These are phyloP conservation scores for Cybosia mesomella DNA, from an alignment of 2,888 invertebrate genomes.

Conservation along the genomic window DNA sequence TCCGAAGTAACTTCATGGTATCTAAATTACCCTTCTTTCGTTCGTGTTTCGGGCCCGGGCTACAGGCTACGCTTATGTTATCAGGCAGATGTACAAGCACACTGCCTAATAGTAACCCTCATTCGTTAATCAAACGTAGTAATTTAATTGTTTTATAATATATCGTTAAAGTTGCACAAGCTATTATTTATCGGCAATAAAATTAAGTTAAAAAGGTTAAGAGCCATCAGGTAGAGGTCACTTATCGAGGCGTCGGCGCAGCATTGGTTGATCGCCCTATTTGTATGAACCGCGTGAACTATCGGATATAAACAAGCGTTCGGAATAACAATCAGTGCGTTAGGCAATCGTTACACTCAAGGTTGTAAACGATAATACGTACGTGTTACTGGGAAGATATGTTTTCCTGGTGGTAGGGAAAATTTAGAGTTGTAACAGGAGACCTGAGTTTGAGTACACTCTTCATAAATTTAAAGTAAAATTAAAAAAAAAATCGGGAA, in stretches of 20 bases:
- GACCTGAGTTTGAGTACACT: too few species aligned
- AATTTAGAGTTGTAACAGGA: neutral
- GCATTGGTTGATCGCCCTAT: slow-evolving; percentile 30
- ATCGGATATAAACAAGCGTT: slow-evolving; percentile 15
- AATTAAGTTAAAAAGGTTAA: slow-evolving; percentile 27
- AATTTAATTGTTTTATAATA: neutral
- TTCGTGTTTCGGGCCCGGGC: too few species aligned
- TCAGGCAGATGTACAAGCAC: too few species aligned
- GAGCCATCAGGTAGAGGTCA: slow-evolving; percentile 28
- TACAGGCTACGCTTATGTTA: too few species aligned
- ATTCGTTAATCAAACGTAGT: neutral
- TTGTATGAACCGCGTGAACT: slow-evolving; percentile 38
- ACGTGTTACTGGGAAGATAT: neutral
- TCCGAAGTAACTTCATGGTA: too few species aligned
- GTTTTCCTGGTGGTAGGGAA: neutral
- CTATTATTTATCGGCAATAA: slow-evolving; percentile 12
- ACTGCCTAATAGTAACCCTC: too few species aligned
- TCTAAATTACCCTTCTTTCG: too few species aligned
- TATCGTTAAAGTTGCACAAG: neutral
- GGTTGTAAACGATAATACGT: slow-evolving; percentile 20
- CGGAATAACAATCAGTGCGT: slow-evolving; percentile 35
- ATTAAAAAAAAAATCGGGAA: too few species aligned
- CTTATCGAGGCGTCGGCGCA: too few species aligned
- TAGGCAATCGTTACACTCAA: slow-evolving; percentile 12
- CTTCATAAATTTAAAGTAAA: too few species aligned